Conservation (phyloP, 2,113 vertebrate species). For the Lasiurus borealis region DNA sequence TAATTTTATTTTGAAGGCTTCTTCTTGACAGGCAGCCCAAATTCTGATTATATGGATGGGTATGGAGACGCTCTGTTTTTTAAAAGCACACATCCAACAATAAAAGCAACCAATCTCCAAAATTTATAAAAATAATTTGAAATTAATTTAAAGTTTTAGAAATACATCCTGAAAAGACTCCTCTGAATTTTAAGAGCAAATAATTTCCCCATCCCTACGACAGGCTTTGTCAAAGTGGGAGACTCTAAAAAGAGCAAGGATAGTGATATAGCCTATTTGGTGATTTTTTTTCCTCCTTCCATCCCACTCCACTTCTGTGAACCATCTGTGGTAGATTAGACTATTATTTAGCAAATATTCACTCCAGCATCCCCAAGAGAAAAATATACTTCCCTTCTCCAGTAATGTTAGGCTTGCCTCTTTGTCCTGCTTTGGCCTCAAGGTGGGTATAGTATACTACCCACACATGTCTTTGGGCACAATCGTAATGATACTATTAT, state of each 20-base stretch:
- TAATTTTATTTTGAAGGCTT: neutral
- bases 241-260: slow-evolving; percentile 70
- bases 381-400: neutral
- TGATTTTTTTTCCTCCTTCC: neutral
- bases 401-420: neutral
- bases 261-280: slow-evolving; percentile 15
- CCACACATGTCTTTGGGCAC: neutral
- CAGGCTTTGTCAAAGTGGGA: slow-evolving; percentile 24
- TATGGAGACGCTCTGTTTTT: neutral
- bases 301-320: slow-evolving; percentile 73
- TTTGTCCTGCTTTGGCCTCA: neutral
- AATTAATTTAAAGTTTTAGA: slow-evolving; percentile 21
- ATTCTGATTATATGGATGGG: neutral
- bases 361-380: neutral
- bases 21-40: neutral
- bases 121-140: slow-evolving; percentile 11
- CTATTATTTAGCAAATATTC: slow-evolving; percentile 71
- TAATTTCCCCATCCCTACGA: neutral
- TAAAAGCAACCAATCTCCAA: slow-evolving; percentile 52
- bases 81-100: slow-evolving; percentile 18
- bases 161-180: slow-evolving; percentile 18
- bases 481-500: too few relatives aligned
- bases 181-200: slow-evolving; percentile 53
- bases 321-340: slow-evolving; percentile 70
- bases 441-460: neutral